Evolutionary conservation across 2,113 vertebrate species (phyloP), one percentile per base, ranked within the genome.

Genomic region (Pungitius pungitius): DNA sequence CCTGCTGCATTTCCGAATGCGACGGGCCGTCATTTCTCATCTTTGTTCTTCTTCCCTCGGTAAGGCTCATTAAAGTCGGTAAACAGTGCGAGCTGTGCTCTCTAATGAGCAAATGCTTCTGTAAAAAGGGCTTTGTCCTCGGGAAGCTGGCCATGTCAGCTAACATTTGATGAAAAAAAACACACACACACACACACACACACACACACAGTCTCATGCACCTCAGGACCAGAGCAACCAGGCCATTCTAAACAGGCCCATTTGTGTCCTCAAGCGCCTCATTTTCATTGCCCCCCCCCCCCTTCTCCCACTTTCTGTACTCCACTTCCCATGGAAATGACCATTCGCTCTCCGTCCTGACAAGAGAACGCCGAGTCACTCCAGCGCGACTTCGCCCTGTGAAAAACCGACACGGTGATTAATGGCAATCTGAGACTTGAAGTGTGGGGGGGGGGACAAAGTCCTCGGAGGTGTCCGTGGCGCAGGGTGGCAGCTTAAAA

Each of bases 21-120:
- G 45, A 77, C 33, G 15, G 64, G 77, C 80, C 5, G 30, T 65
- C 56, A 74, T 85, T 85, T 55, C 81, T 66, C 45, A 43, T 77
- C 75, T 90, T 92, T 92, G 87, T 88, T 81, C 85, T 57, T 63
- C 75, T 37, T 18, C 37, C 65, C 67, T 68, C 27, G 47, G 76
- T 89, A 70, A 77, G 69, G 75, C 93, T 94, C 93, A 94, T 94
- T 94, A 94, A 86, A 82, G 86, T 81, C 81, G 71, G 76, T 86
- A 90, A 91, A 94, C 93, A 93, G 92, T 89, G 81, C 52, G 78
- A 89, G 81, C 84, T 72, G 80, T 77, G 62, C 85, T 85, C 89
- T 85, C 86, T 94, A 94, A 94, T 94, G 90, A 93, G 93, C 82
- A 68, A 74, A 79, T 45, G 62, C 84, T 83, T 86, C 75, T 75